Evolutionary conservation across 2,888 invertebrate genomes (phyloP).

Genomic region (Hipparchia sbordonii): DNA sequence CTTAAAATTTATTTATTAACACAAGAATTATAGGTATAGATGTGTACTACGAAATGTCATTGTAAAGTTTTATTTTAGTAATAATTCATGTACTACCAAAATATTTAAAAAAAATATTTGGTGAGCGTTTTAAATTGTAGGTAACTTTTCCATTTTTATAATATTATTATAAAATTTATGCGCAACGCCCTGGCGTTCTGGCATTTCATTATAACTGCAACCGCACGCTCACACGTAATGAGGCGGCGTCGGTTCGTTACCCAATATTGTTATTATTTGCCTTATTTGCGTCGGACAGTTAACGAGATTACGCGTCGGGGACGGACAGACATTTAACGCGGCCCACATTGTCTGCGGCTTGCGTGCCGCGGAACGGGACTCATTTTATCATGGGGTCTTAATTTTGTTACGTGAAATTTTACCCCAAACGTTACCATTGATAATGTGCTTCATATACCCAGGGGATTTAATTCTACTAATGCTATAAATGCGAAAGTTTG

Average conservation of each 20-base stretch:
- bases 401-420: neutral
- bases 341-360: conserved; percentile 1
- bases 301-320: conserved; percentile 15
- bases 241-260: conserved; percentile 38
- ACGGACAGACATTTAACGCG: neutral
- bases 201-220: conserved; percentile 5
- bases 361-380: neutral
- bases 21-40: no score
- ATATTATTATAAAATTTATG: no score
- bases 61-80: no score
- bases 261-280: conserved; percentile 39
- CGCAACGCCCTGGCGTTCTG: neutral
- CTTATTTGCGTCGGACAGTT: conserved; percentile 11
- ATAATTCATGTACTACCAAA: no score
- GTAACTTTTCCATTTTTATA: no score
- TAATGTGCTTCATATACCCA: neutral
- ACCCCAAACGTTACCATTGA: neutral
- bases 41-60: no score
- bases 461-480: neutral
- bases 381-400: neutral
- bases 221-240: conserved; percentile 24
- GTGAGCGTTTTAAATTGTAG: no score
- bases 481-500: neutral
- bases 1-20: no score
- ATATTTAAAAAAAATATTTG: no score